A percentile compares a stretch with the other conserved stretches of the same genome.
Conservation (phyloP, 2,113 vertebrate genomes). For the Callocephalon fimbriatum region DNA sequence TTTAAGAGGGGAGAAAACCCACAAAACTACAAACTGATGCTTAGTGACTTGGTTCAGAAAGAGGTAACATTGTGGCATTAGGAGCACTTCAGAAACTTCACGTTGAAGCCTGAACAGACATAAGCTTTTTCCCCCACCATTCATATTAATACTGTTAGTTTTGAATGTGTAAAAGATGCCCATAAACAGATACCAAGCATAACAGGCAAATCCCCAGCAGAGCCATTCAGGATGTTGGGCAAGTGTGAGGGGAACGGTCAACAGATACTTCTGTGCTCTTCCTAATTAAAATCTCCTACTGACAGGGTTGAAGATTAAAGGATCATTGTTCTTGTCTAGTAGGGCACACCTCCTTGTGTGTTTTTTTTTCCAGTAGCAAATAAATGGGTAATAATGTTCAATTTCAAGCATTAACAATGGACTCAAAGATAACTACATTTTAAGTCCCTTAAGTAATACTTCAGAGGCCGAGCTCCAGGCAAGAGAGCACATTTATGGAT, state of each 20-base stretch:
- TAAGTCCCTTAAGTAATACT: background rate
- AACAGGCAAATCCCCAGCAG: background rate
- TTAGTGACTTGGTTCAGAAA: background rate
- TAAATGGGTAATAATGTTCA: background rate
- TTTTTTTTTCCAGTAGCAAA: background rate
- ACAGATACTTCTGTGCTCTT: background rate
- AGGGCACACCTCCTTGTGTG: too few species aligned
- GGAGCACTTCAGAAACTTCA: background rate
- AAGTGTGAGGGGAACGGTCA: background rate
- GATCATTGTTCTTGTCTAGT: background rate
- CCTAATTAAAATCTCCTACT: background rate
- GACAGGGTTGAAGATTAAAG: accelerated
- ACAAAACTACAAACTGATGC: background rate
- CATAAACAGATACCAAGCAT: background rate
- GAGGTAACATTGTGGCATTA: background rate
- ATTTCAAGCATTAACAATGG: background rate
- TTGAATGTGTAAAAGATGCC: background rate
- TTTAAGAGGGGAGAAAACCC: background rate
- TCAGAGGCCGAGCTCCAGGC: background rate
- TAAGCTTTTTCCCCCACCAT: background rate
- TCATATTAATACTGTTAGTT: background rate
- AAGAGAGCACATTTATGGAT: background rate
- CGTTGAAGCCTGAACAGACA: background rate
- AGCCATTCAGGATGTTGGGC: background rate
- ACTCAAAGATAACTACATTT: background rate